Conservation (phyloP, 2,797 vertebrate genomes). For the Bryconaethiops microstoma region DNA sequence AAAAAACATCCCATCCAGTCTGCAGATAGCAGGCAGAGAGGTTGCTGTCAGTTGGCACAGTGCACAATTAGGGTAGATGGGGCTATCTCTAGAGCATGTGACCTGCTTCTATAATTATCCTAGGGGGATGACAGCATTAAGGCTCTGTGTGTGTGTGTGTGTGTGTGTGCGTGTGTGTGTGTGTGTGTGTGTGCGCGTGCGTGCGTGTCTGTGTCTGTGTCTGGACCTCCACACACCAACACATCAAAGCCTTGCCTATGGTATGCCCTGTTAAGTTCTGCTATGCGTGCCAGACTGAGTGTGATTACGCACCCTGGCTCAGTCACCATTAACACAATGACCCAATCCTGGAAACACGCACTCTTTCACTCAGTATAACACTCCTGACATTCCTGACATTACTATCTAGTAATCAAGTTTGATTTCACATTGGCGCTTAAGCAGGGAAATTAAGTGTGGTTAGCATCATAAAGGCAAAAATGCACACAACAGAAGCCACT, state of each 20-base stretch:
- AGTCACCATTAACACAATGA: constrained; percentile 27
- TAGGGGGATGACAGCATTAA: constrained; percentile 69
- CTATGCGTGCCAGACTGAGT: constrained; percentile 59
- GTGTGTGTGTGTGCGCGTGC: constrained; percentile 47
- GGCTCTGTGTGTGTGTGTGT: constrained; percentile 35
- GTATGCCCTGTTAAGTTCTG: constrained; percentile 52
- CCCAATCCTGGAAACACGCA: constrained; percentile 18
- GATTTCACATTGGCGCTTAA: background rate
- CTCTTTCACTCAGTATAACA: background rate
- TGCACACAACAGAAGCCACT: background rate
- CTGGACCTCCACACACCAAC: constrained; percentile 54
- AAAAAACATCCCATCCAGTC: constrained; percentile 36
- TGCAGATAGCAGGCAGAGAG: constrained; percentile 50
- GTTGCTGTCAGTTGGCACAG: constrained; percentile 59
- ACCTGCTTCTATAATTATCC: constrained; percentile 74
- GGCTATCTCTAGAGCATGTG: constrained; percentile 71
- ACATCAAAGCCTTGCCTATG: constrained; percentile 65
- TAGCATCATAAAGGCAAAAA: background rate
- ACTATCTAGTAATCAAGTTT: background rate
- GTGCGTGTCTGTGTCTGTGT: constrained; percentile 43
- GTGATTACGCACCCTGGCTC: constrained; percentile 41
- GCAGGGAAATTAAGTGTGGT: background rate
- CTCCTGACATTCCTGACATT: constrained; percentile 1
- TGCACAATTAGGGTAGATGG: constrained; percentile 67
- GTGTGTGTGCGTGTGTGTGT: constrained; percentile 36